Base-by-base conservation (phyloP, 1,140 invertebrate species). In the Diorhabda carinulata region DNA sequence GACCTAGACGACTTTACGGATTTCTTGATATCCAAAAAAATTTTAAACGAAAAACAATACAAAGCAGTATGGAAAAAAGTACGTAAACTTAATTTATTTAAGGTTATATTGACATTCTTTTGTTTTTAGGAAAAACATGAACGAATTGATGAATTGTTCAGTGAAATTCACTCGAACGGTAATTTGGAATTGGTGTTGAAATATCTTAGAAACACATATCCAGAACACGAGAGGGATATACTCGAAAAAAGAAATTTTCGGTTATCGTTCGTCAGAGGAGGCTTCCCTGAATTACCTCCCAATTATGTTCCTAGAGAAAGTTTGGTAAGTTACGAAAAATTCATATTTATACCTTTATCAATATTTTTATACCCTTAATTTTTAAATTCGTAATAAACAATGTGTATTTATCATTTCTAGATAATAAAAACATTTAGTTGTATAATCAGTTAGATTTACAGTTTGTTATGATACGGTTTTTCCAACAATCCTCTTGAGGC, bases 201-300 rank as follows among this genome's bases (percentile, higher is more conserved):
- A 7, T 66, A 66, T 42, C 64, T 70, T 41, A 62, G 56, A 8
- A 40, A 52, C 6, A 61, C 43, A n/a, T 60, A 64, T 52, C 68
- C 68, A 45, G 8, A 70, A 7, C 42, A 64, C 43, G 57, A 65
- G 41, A 64, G 66, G 41, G 42, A 44, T 60, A 42, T 44, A 9
- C 57, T 66, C 43, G 56, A 70, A 47, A 64, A 70, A 47, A 52
- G 57, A 43, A 59, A 57, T 61, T 66, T 59, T 52, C 43, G 59
- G 5, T 60, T 58, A 47, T 60, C 57, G 42, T 44, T 44, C 61
- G 64, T 65, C n/a, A n/a, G 57, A 60, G 72, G 69, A 41, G 66
- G 70, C 40, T 69, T 73, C 61, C 72, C 72, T 0, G 64, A 71
- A 60, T 71, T 73, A 60, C 70, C 72, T n/a, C 67, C 67, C 9